Conservation (phyloP, 2,797 vertebrate genomes). For the Caiman crocodilus region DNA sequence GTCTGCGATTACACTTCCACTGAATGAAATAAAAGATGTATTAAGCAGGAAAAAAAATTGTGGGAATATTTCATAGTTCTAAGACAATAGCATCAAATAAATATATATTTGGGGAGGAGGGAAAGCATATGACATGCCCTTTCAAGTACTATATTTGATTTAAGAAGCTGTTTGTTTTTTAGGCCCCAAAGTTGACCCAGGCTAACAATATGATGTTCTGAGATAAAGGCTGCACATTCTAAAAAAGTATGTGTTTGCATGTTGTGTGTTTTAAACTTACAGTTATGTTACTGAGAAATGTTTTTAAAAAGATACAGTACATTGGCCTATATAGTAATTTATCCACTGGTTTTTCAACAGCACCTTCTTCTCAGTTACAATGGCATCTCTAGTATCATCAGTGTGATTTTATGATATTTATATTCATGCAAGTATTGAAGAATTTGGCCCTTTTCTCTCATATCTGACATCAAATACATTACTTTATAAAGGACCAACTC, state of each 20-base stretch:
- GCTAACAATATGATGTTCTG: neutral
- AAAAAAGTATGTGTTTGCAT: neutral
- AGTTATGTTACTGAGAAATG: neutral
- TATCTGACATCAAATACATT: slow-evolving; percentile 14
- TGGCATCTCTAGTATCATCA: neutral
- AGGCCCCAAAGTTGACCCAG: neutral
- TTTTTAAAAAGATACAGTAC: neutral
- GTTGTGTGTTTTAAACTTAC: slow-evolving; percentile 11
- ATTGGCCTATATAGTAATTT: slow-evolving; percentile 10
- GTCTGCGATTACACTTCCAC: neutral
- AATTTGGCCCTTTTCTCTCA: accelerated
- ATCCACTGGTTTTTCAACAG: slow-evolving; percentile 20
- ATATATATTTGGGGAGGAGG: neutral
- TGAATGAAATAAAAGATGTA: neutral
- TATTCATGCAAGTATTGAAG: neutral
- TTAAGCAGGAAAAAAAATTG: neutral
- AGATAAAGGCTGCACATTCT: slow-evolving; percentile 41
- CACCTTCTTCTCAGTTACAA: neutral
- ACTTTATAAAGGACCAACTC: neutral
- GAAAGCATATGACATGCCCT: neutral
- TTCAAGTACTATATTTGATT: neutral
- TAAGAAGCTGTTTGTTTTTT: neutral
- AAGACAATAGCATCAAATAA: neutral
- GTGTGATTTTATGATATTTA: slow-evolving; percentile 5
- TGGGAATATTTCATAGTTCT: neutral